Evolutionary conservation across 2,888 invertebrate species (phyloP), one percentile per base, ranked within the genome.

Genomic region (Trissolcus brochymenae): DNA sequence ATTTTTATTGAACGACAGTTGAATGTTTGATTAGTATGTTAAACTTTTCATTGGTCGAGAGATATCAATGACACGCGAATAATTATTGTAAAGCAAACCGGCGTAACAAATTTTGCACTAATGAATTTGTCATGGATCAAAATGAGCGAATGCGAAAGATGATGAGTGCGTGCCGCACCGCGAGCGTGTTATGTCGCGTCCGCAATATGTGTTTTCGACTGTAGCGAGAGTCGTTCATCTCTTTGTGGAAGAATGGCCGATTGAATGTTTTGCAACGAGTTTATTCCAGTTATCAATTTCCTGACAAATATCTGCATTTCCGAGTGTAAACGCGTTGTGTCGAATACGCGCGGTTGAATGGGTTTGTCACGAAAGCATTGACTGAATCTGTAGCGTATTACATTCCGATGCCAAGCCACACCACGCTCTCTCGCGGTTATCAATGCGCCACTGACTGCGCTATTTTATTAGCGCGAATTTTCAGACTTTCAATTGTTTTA

Each of bases 211-310:
- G 59, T 51, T 35, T 49, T 55, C 41, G 57, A 35, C 49, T 40
- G 35, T 11, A 19, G 29, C 51, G 35, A 64, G 51, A 62, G 60
- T 53, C 65, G 65, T 65, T 61, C 66, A 57, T 71, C 74, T 64
- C 65, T 71, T 71, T 71, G 71, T 73, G 49, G 54, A 62, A 62
- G 70, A 71, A 67, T 66, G 67, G 70, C 70, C 70, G 83, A 83
- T 85, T 83, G 82, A 84, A 84, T 84, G 84, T 86, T 86, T 86
- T 84, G 86, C 84, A 82, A 85, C 84, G 86, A 87, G 86, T 87
- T 87, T 87, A 87, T 87, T 86, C 86, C 86, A 84, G 87, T 87
- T 87, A 88, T 87, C 87, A 87, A 88, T 88, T 87, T 86, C 84
- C 87, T 85, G 87, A 86, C 87, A 87, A 87, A 88, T 86, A 88